Evolutionary conservation across 2,797 vertebrate species (phyloP).

Genomic region (Danio jaintianensis): DNA sequence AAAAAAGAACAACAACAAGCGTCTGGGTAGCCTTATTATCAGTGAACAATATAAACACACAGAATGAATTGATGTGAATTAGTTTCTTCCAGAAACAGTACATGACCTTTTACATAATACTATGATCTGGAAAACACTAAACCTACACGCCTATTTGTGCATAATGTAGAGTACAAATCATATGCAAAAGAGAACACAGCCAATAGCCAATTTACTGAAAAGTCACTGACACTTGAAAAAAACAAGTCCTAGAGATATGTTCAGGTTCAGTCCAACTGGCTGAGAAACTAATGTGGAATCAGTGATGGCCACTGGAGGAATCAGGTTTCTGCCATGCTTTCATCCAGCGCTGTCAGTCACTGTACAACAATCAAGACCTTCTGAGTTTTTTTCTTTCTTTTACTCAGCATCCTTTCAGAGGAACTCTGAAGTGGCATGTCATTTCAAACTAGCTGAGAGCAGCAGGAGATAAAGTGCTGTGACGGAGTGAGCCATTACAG

Average conservation of each 20-base stretch:
- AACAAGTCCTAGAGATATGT: not conserved
- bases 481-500: not conserved
- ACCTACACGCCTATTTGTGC: not conserved
- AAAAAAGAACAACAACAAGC: no score
- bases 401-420: not conserved
- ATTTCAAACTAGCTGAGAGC: constrained; percentile 23
- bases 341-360: not conserved
- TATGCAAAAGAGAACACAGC: not conserved
- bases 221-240: not conserved
- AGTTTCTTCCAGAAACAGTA: not conserved
- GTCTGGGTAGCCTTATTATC: no score
- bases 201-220: not conserved
- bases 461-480: not conserved
- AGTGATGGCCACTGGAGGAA: constrained; percentile 6
- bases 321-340: constrained; percentile 22
- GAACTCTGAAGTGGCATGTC: constrained; percentile 2
- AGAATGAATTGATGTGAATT: no score
- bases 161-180: not conserved
- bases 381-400: not conserved
- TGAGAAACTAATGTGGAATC: not conserved
- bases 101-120: not conserved
- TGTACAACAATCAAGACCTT: constrained; percentile 16
- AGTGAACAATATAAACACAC: no score
- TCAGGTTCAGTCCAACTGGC: constrained; percentile 1
- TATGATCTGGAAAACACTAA: not conserved